Base-by-base conservation (phyloP, 2,797 vertebrate species). In the Pempheris klunzingeri region DNA sequence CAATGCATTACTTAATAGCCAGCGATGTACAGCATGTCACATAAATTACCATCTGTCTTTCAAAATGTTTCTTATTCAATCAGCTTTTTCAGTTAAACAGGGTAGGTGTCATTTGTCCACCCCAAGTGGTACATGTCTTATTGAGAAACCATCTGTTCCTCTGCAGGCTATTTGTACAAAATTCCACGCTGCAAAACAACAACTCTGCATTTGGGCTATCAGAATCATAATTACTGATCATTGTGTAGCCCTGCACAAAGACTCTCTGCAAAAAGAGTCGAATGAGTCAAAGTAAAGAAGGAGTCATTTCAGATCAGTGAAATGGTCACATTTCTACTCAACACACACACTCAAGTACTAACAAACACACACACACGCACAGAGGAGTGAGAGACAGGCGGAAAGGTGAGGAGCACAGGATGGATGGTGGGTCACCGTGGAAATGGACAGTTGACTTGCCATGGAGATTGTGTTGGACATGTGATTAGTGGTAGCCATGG, bases 341-440 rank as follows among this genome's bases (percentile, higher is more conserved):
- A 53, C 39, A 66, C n/a, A 67, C 15, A 41, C 44, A 53, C 20
- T 11, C 10, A 0, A 14, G 59, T 20, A 58, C 26, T 30, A 17
- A 61, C 13, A 65, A 55, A 79, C 39, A 54, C 50, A 81, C 63
- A 66, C n/a, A 76, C 32, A 62, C 73, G 87, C 68, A 86, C 71
- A 63, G 68, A 85, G 75, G 84, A 82, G 84, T 87, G 90, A 90
- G 85, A 91, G 86, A 91, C 88, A 86, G 91, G 86, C 77, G 86
- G 92, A 92, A 70, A 91, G 84, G 93, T 94, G 93, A 90, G 92
- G 91, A 90, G 90, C 90, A 94, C 92, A 91, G 88, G 92, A 94
- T 93, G 93, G 84, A 94, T 92, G 92, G 82, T 84, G 74, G 66
- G 83, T 88, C 77, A 81, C 87, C 62, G 64, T 85, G 87, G 78